Conservation (phyloP, 2,113 vertebrate genomes). For the Malurus alboscapulatus region DNA sequence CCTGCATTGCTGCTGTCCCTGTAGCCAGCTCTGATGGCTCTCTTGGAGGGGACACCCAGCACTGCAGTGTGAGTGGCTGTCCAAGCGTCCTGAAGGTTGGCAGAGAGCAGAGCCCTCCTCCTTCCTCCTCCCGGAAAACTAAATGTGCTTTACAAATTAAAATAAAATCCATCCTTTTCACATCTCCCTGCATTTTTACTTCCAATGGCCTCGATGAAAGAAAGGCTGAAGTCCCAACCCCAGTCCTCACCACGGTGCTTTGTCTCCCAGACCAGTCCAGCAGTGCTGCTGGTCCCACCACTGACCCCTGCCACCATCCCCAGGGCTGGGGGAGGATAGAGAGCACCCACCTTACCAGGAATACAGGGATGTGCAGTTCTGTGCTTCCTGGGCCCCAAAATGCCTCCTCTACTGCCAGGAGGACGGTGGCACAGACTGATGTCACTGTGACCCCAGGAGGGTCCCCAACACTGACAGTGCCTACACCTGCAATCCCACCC, state of each 20-base stretch:
- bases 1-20: neutral
- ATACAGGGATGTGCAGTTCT: neutral
- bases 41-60: neutral
- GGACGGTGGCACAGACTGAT: rapidly evolving
- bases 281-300: neutral
- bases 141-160: neutral
- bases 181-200: neutral
- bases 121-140: neutral
- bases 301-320: rapidly evolving
- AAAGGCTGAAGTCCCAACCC: neutral
- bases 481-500: neutral
- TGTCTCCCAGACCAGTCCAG: neutral
- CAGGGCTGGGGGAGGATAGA: neutral
- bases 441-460: neutral
- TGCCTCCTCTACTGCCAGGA: neutral
- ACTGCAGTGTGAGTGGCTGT: rapidly evolving
- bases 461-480: neutral
- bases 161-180: neutral
- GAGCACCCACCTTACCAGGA: neutral
- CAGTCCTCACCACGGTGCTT: neutral
- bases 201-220: neutral
- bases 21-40: neutral
- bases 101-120: neutral
- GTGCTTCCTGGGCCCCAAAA: neutral
- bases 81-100: neutral